Evolutionary conservation across 2,797 vertebrate genomes (phyloP).

Genomic region (Ibycter americanus): DNA sequence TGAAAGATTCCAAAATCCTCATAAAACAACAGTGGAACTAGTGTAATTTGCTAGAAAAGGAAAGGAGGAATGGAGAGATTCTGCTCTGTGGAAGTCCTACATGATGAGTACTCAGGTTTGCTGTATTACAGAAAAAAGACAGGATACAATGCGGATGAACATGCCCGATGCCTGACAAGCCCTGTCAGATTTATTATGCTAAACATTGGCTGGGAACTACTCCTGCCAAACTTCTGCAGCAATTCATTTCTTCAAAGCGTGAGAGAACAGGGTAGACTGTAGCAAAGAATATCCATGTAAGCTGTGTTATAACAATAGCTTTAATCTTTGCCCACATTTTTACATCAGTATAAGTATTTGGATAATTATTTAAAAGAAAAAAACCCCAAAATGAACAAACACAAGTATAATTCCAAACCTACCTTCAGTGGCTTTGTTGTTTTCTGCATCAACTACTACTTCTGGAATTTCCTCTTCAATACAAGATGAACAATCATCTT

Average conservation of each 20-base stretch:
- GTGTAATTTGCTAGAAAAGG: background rate
- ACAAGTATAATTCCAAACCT: background rate
- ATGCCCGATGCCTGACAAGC: background rate
- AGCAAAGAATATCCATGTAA: background rate
- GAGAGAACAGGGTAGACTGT: background rate
- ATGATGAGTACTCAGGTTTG: background rate
- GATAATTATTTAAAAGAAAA: background rate
- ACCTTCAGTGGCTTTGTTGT: slow-evolving; percentile 50
- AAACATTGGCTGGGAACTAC: background rate
- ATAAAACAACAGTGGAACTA: background rate
- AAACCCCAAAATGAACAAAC: background rate
- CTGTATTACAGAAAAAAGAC: background rate
- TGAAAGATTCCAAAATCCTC: background rate
- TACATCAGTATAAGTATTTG: background rate
- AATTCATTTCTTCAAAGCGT: background rate
- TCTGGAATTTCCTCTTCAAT: slow-evolving; percentile 36
- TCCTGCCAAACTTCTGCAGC: background rate
- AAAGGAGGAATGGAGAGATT: background rate
- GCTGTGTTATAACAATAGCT: background rate
- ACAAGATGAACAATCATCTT: background rate
- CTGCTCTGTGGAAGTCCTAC: background rate
- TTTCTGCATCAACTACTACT: background rate
- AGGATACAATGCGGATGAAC: background rate
- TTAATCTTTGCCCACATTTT: background rate
- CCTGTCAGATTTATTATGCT: background rate